Percentiles rank a stretch among this genome's conserved stretches.
These are phyloP conservation scores for Macrocentrus cingulum DNA, from an alignment of 1,140 invertebrate genomes.

Conservation along the genomic window DNA sequence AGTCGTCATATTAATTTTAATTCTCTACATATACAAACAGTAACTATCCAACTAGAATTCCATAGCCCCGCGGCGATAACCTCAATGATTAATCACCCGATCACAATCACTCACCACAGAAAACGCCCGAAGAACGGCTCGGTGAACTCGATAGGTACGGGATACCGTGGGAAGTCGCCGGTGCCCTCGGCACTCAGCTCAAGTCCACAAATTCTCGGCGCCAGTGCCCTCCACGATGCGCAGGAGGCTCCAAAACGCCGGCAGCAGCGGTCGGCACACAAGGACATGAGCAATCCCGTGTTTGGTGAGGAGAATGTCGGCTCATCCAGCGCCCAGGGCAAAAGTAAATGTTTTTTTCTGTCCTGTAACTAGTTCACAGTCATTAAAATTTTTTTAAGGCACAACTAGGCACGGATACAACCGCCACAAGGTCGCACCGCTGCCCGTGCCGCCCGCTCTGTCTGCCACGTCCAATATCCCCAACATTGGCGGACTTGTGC, in stretches of 20 bases:
- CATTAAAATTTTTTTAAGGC: constrained; percentile 1
- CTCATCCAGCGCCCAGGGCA: constrained; percentile 57
- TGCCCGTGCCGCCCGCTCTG: constrained; percentile 52
- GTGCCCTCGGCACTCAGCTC: constrained; percentile 50
- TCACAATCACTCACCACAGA: constrained; percentile 46
- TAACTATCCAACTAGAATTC: constrained; percentile 55
- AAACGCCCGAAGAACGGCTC: constrained; percentile 59
- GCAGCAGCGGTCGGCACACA: constrained; percentile 27
- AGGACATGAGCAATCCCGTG: constrained; percentile 52
- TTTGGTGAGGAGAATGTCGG: constrained; percentile 47
- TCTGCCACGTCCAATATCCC: constrained; percentile 54
- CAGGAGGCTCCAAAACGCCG: constrained; percentile 32
- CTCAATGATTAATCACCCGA: too few relatives aligned
- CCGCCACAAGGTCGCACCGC: constrained; percentile 56
- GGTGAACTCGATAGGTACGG: constrained; percentile 50
- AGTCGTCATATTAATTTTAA: constrained; percentile 72
- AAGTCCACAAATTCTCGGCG: constrained; percentile 52
- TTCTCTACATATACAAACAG: constrained; percentile 77
- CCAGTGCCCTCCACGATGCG: constrained; percentile 47
- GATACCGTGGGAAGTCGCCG: constrained; percentile 54
- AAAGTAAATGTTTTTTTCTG: constrained; percentile 50
- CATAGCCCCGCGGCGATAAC: too few relatives aligned
- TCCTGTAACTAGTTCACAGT: too few relatives aligned
- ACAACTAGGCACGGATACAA: too few relatives aligned
- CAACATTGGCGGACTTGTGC: constrained; percentile 51